Evolutionary conservation across 2,797 vertebrate species (phyloP).

Genomic region (Pseudopleuronectes americanus): DNA sequence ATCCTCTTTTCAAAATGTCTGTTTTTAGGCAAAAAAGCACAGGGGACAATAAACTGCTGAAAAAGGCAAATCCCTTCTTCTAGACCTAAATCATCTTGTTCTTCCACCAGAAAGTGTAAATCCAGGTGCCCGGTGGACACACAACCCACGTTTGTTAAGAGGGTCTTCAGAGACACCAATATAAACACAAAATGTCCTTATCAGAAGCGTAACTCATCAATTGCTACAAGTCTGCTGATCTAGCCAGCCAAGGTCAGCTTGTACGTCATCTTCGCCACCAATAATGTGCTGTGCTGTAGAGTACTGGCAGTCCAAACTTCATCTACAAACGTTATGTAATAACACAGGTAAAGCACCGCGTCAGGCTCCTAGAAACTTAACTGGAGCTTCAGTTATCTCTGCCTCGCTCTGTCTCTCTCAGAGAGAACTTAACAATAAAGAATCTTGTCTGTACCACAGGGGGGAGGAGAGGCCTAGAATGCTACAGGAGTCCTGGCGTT

Average conservation of each 20-base stretch:
- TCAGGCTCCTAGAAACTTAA: constrained; percentile 60
- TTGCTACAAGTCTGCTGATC: constrained; percentile 70
- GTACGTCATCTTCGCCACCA: constrained; percentile 57
- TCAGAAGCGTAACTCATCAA: constrained; percentile 51
- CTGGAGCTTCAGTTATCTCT: constrained; percentile 44
- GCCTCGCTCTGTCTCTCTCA: constrained; percentile 67
- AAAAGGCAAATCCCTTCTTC: constrained; percentile 75
- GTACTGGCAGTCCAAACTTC: constrained; percentile 52
- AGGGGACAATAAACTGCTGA: constrained; percentile 42
- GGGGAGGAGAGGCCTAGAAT: constrained; percentile 33
- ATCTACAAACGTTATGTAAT: constrained; percentile 24
- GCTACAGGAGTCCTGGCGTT: constrained; percentile 59
- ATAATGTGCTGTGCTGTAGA: constrained; percentile 69
- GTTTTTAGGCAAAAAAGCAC: constrained; percentile 56
- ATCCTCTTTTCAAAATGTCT: constrained; percentile 61
- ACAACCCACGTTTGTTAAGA: constrained; percentile 41
- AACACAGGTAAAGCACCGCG: constrained; percentile 77
- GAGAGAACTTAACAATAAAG: constrained; percentile 71
- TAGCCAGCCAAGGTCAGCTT: constrained; percentile 67
- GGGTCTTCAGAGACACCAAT: constrained; percentile 47
- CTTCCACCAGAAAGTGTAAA: constrained; percentile 61
- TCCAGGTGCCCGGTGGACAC: constrained; percentile 57
- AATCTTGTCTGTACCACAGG: constrained; percentile 61
- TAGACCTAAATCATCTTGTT: constrained; percentile 60
- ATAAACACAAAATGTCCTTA: constrained; percentile 64